Conservation (phyloP, 2,797 vertebrate species). For the Eutrigla gurnardus region DNA sequence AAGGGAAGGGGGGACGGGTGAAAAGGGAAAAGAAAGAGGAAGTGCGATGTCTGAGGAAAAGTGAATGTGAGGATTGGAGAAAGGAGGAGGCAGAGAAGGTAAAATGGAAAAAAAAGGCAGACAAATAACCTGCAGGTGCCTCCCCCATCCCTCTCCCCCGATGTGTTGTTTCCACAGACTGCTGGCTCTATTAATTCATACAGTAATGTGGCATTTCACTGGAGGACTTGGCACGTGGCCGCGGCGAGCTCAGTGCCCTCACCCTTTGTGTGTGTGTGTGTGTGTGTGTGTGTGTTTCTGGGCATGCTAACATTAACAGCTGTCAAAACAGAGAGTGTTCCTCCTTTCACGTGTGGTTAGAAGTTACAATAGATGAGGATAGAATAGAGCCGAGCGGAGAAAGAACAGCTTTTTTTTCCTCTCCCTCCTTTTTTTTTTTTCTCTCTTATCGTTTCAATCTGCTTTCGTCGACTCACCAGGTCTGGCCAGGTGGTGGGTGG, state of each 20-base stretch:
- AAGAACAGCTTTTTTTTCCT: neutral
- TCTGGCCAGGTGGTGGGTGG: slow-evolving; percentile 59
- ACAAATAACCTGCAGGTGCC: slow-evolving; percentile 40
- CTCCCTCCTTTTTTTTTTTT: slow-evolving; percentile 1
- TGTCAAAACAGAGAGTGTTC: slow-evolving; percentile 69
- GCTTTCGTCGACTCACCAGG: slow-evolving; percentile 73
- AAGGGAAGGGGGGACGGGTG: neutral
- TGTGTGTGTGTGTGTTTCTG: slow-evolving; percentile 32
- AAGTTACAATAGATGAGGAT: slow-evolving; percentile 34
- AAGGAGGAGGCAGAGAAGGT: neutral
- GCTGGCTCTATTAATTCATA: slow-evolving; percentile 48
- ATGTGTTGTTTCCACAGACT: slow-evolving; percentile 32
- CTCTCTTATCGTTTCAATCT: neutral
- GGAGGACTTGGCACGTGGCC: slow-evolving; percentile 59
- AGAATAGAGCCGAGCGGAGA: slow-evolving; percentile 37
- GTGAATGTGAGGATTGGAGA: neutral
- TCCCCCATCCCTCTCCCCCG: slow-evolving; percentile 1
- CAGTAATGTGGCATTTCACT: slow-evolving; percentile 69
- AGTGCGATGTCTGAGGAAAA: neutral
- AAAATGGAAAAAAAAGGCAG: slow-evolving; percentile 7
- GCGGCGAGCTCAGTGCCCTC: slow-evolving; percentile 47
- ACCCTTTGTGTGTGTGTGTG: slow-evolving; percentile 33
- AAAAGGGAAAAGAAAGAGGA: neutral
- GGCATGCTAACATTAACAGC: slow-evolving; percentile 70
- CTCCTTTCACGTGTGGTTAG: slow-evolving; percentile 43